A percentile compares a stretch with the other conserved stretches of the same genome.
Conservation (phyloP, 2,113 vertebrate species). For the Podarcis cretensis region DNA sequence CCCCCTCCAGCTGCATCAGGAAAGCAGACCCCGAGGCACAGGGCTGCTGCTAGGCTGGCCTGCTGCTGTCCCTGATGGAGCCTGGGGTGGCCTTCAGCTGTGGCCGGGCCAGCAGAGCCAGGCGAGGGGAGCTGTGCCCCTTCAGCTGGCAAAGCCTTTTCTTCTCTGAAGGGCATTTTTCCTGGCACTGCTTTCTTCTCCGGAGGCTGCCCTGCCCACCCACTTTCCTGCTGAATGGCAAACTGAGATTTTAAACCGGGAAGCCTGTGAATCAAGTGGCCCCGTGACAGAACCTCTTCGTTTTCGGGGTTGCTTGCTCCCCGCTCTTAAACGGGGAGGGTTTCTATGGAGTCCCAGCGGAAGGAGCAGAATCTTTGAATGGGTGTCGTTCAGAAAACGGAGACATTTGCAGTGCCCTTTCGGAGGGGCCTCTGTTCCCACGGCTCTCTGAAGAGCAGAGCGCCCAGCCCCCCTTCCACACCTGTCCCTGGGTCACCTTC, state of each 20-base stretch:
- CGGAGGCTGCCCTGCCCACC: background rate
- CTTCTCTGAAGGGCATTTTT: background rate
- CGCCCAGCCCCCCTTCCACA: background rate
- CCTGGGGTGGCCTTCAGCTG: background rate
- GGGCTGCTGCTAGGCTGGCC: background rate
- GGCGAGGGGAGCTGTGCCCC: background rate
- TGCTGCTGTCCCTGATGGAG: accelerated
- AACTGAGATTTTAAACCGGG: background rate
- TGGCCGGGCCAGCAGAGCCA: no score
- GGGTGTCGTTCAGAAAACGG: background rate
- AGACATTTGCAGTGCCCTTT: background rate
- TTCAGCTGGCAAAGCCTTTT: background rate
- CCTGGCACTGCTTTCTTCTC: background rate
- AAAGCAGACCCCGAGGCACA: background rate
- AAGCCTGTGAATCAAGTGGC: background rate
- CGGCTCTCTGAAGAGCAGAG: background rate
- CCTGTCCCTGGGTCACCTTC: background rate
- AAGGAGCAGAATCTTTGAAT: no score
- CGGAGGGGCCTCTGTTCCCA: background rate
- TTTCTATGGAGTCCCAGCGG: background rate
- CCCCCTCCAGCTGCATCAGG: background rate
- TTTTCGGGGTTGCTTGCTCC: background rate
- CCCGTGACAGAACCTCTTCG: background rate
- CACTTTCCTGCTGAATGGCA: background rate
- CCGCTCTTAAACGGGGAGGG: background rate